Percentiles rank a stretch among this genome's conserved stretches.
phyloP scores from a whole-genome alignment of 1,140 invertebrate genomes.

The Triops longicaudatus region DNA sequence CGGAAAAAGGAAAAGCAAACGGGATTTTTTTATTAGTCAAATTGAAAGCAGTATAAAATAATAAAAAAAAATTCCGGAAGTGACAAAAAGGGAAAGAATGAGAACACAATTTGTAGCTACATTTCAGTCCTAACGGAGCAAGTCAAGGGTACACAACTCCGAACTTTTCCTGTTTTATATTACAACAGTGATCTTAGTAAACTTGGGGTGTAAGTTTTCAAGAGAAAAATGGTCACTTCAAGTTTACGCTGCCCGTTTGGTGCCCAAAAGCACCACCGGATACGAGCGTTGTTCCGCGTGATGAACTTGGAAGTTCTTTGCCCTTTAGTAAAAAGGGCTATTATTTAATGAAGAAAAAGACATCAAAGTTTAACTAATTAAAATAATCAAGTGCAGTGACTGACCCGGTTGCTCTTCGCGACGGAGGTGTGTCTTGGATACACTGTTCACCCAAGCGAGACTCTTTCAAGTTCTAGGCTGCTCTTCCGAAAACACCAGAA shows the following conservation, averaged over 20 bases:
- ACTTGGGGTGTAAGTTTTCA: too few relatives aligned
- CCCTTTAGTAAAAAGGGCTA: background rate
- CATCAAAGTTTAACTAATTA: background rate
- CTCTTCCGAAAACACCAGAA: background rate
- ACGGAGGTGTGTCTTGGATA: background rate
- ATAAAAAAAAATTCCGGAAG: background rate
- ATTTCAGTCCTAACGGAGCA: background rate
- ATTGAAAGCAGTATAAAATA: background rate
- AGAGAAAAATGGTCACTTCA: background rate
- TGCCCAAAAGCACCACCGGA: background rate
- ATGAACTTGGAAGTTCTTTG: background rate
- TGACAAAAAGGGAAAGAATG: background rate
- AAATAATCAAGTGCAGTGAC: background rate
- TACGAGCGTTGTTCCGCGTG: background rate
- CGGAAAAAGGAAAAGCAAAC: background rate
- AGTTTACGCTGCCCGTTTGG: background rate
- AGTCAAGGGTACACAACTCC: constrained; percentile 1
- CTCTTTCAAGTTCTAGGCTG: background rate
- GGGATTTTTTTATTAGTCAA: background rate
- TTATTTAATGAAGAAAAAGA: background rate
- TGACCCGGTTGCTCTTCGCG: background rate
- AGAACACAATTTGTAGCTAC: background rate
- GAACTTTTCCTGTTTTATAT: too few relatives aligned
- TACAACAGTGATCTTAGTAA: too few relatives aligned
- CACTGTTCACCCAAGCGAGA: background rate